Base-by-base conservation (phyloP, 1,140 invertebrate species). In the Cheumatopsyche charites region DNA sequence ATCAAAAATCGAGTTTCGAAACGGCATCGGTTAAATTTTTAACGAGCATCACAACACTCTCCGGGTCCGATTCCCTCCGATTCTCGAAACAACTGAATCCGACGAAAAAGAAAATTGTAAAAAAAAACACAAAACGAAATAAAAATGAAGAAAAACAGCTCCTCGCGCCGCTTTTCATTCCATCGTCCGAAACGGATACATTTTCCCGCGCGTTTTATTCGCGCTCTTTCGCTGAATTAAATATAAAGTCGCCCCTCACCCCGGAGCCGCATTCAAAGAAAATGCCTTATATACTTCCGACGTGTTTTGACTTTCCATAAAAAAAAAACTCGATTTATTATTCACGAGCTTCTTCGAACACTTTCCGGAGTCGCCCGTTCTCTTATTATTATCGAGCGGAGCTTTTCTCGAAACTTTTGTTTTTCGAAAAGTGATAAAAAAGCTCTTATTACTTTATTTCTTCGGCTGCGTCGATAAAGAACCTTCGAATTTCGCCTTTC, bases 391-490 rank as follows among this genome's bases (percentile, higher is more conserved):
- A 66, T 66, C 63, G 63, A 66, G 19, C 12, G 43, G 23, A 47
- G n/a, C 29, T 36, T 36, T 36, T 36, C 29, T 36, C 3, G 3
- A 66, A 66, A 47, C 19, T 66, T 66, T 66, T 45, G 42, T 66
- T 66, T 45, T 47, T 12, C 2, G 9, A 21, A 47, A 47, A 66
- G 63, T 47, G 41, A 66, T 66, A 66, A 66, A 63, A 65, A 66
- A 47, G 63, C 63, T 66, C 43, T 66, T 66, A 66, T 66, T 66
- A 66, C 43, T 66, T 66, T 66, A 66, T 66, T 42, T 47, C 63
- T 26, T 58, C 25, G 2, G 19, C 21, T 58, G 4, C 4, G 23
- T 17, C 4, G 21, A 26, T 47, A 15, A 47, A 47, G 43, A 47
- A 47, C 2, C 15, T 47, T 47, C 15, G 9, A n/a, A 7, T 58